A percentile compares a stretch with the other conserved stretches of the same genome.
phyloP scores from a whole-genome alignment of 2,113 vertebrate species.

The Thamnaconus septentrionalis region DNA sequence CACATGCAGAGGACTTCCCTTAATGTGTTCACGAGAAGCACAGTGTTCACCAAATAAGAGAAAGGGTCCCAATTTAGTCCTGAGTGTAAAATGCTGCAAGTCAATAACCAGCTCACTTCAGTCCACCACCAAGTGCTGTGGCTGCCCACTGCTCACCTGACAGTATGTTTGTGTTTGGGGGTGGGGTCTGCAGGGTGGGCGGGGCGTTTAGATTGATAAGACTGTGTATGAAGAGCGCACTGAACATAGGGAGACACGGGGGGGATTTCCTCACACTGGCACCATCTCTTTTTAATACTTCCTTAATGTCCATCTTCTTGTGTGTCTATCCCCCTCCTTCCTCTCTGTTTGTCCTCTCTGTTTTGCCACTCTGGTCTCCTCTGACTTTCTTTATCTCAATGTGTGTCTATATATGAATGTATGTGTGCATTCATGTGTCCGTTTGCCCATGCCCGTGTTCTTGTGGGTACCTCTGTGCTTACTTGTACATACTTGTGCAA shows the following conservation, averaged over 20 bases:
- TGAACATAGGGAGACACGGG: conserved; percentile 19
- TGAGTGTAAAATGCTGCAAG: conserved; percentile 70
- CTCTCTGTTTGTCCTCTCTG: conserved; percentile 38
- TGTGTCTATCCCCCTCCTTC: conserved; percentile 37
- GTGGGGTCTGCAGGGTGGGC: not conserved
- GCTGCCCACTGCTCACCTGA: conserved; percentile 39
- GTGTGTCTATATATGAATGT: conserved; percentile 35
- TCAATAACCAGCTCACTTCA: conserved; percentile 30
- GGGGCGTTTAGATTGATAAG: no score
- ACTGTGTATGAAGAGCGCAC: conserved; percentile 14
- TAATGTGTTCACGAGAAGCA: not conserved
- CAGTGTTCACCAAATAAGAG: not conserved
- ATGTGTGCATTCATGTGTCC: conserved; percentile 15
- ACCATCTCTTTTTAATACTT: conserved; percentile 43
- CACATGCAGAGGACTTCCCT: conserved; percentile 35
- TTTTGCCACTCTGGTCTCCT: not conserved
- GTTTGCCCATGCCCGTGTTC: not conserved
- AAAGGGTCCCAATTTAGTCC: conserved; percentile 5
- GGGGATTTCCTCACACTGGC: conserved; percentile 15
- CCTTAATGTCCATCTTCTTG: conserved; percentile 51
- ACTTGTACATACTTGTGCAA: conserved; percentile 5
- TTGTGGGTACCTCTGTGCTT: not conserved
- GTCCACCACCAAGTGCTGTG: conserved; percentile 21
- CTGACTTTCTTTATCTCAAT: conserved; percentile 43
- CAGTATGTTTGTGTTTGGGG: not conserved